Conservation (phyloP, 2,797 vertebrate species). For the Hemitrygon akajei region DNA sequence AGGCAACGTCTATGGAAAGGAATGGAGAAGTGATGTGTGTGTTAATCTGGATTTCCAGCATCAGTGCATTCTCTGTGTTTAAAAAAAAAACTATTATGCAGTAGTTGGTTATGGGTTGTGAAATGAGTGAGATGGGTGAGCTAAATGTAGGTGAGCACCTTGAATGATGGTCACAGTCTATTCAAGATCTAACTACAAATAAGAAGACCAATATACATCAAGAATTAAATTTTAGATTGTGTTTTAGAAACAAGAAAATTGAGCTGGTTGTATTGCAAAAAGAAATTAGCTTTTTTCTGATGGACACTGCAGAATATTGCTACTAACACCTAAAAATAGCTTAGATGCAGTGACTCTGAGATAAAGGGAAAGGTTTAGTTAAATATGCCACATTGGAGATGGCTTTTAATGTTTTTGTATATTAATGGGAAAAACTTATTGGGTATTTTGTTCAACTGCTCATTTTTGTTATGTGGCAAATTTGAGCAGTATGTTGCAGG, state of each 20-base stretch:
- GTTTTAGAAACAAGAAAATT: neutral
- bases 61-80: no score
- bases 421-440: no score
- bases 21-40: no score
- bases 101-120: neutral
- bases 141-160: neutral
- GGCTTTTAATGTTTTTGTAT: neutral
- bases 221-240: neutral
- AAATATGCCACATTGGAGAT: neutral
- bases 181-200: neutral
- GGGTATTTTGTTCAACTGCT: neutral
- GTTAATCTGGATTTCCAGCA: no score
- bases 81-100: neutral
- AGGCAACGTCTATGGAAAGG: no score
- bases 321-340: neutral
- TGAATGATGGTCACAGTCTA: neutral
- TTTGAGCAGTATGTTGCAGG: neutral
- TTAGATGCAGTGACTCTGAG: neutral
- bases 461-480: neutral
- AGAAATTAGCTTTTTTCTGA: neutral
- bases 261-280: neutral
- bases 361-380: neutral
- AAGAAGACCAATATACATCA: neutral
- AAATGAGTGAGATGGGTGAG: neutral
- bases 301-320: neutral